Conservation (phyloP, 1,140 invertebrate genomes). For the Drosophila sechellia region DNA sequence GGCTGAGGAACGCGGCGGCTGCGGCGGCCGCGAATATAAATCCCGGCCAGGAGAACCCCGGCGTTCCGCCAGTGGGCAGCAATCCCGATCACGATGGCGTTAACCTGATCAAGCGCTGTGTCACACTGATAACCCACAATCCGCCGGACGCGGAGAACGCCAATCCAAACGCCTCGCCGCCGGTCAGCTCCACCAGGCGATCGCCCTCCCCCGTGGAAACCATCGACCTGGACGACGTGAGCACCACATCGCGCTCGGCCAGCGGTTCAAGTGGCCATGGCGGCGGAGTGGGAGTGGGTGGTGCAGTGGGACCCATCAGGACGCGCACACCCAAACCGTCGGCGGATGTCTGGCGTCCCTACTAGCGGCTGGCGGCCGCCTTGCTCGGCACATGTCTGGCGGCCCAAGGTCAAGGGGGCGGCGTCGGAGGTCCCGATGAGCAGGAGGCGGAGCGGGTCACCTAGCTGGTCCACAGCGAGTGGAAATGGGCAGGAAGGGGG, state of each 20-base stretch:
- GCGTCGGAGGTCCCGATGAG: background rate
- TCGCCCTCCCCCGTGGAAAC: slow-evolving; percentile 80
- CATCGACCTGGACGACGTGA: slow-evolving; percentile 80
- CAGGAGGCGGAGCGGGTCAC: background rate
- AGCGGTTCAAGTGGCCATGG: slow-evolving; percentile 46
- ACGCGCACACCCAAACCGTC: slow-evolving; percentile 78
- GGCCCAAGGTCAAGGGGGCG: slow-evolving; percentile 30
- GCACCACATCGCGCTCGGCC: slow-evolving; percentile 74
- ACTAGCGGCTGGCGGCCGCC: slow-evolving; percentile 84
- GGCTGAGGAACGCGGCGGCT: slow-evolving; percentile 84
- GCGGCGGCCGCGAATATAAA: slow-evolving; percentile 29
- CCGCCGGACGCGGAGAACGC: slow-evolving; percentile 75
- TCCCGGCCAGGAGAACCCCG: background rate
- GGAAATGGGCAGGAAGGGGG: background rate
- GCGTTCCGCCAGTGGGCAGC: background rate
- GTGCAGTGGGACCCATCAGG: slow-evolving; percentile 67
- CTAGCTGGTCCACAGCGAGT: background rate
- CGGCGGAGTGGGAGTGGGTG: slow-evolving; percentile 1
- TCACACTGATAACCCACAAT: slow-evolving; percentile 81
- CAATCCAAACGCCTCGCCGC: slow-evolving; percentile 80
- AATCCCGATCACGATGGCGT: slow-evolving; percentile 54
- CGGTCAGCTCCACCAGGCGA: slow-evolving; percentile 76
- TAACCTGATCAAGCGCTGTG: slow-evolving; percentile 77
- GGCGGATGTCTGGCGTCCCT: slow-evolving; percentile 83
- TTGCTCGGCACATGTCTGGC: slow-evolving; percentile 73